These are phyloP conservation scores for Thinocorus orbignyianus DNA, from an alignment of 2,113 vertebrate species.

Conservation along the genomic window DNA sequence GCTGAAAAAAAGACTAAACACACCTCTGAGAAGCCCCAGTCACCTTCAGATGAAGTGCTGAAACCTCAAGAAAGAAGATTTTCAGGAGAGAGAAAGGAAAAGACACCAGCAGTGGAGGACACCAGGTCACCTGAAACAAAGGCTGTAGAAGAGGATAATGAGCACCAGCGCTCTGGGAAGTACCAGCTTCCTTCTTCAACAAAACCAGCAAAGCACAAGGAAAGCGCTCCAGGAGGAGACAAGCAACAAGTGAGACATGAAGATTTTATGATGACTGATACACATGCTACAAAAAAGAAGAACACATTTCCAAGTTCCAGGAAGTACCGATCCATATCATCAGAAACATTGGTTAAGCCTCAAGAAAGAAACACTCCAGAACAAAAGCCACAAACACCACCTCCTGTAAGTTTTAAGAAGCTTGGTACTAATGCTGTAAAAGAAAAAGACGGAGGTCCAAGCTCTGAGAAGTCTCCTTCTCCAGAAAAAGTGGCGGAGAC, in stretches of 20 bases:
- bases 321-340: neutral
- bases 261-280: neutral
- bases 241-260: neutral
- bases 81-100: neutral
- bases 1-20: neutral
- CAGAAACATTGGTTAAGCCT: neutral
- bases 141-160: neutral
- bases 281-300: neutral
- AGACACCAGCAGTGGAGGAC: neutral
- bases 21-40: neutral
- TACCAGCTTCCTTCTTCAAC: neutral
- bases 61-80: neutral
- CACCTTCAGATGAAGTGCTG: neutral
- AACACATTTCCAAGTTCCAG: neutral
- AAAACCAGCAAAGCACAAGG: neutral
- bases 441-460: neutral
- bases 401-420: neutral
- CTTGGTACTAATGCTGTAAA: neutral
- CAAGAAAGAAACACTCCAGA: neutral
- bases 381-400: neutral
- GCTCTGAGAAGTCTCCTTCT: neutral
- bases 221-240: neutral
- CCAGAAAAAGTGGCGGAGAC: neutral
- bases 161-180: neutral
- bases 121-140: neutral